Conservation (phyloP, 2,113 vertebrate species). For the Hypomesus transpacificus region DNA sequence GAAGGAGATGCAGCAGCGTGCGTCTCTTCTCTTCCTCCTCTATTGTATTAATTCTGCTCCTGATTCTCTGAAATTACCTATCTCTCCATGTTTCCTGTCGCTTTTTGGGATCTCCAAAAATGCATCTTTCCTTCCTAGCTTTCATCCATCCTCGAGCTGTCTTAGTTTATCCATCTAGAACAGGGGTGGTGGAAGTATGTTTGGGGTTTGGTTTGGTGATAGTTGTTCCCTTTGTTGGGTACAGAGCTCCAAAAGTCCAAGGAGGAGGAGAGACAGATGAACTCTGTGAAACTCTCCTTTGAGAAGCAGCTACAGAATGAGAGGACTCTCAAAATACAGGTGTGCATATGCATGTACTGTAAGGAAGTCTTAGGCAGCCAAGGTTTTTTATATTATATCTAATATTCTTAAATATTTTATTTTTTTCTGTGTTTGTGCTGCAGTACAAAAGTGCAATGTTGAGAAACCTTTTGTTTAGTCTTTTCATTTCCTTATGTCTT, state of each 20-base stretch:
- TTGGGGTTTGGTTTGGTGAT: conserved; percentile 23
- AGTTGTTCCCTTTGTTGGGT: background rate
- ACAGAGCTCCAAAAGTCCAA: conserved; percentile 80
- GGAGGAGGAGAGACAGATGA: conserved; percentile 77
- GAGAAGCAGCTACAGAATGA: conserved; percentile 89
- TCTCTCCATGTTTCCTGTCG: background rate
- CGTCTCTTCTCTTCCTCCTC: conserved; percentile 37
- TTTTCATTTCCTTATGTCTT: too few relatives aligned
- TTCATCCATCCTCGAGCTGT: too few relatives aligned
- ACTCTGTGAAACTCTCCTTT: conserved; percentile 75
- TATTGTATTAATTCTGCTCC: background rate
- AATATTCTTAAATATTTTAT: too few relatives aligned
- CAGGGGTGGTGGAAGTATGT: conserved; percentile 6
- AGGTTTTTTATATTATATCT: background rate
- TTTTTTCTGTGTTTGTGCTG: too few relatives aligned
- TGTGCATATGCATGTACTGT: conserved; percentile 41
- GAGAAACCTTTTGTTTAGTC: too few relatives aligned
- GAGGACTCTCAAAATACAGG: conserved; percentile 94
- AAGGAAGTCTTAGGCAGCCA: background rate
- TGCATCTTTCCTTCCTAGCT: too few relatives aligned
- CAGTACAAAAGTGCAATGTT: too few relatives aligned
- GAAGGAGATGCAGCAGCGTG: conserved; percentile 88
- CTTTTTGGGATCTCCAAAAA: too few relatives aligned
- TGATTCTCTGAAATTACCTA: background rate
- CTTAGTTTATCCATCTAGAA: too few relatives aligned